Evolutionary conservation across 2,888 invertebrate species (phyloP).

Genomic region (Drosophila merina): DNA sequence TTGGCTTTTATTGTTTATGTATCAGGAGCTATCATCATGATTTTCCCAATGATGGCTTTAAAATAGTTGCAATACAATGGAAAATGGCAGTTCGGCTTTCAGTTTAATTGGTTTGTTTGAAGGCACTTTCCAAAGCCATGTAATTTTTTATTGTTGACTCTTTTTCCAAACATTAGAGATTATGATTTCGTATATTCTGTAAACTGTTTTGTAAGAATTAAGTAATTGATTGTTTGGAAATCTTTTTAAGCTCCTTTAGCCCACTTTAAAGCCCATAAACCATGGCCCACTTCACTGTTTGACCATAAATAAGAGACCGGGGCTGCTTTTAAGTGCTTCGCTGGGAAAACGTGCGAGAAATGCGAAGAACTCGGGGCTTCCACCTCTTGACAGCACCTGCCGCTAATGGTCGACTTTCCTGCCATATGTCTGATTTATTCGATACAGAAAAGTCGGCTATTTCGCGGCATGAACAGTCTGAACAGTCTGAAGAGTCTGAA

Average conservation of each 20-base stretch:
- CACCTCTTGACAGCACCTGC: slow-evolving; percentile 52
- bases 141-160: not conserved
- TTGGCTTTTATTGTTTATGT: slow-evolving; percentile 77
- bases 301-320: slow-evolving; percentile 60
- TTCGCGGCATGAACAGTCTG: slow-evolving; percentile 1
- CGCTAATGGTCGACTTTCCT: slow-evolving; percentile 45
- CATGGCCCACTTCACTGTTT: slow-evolving; percentile 53
- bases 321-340: slow-evolving; percentile 41
- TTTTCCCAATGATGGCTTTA: slow-evolving; percentile 51
- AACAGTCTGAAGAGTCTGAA: slow-evolving; percentile 4
- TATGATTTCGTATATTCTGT: slow-evolving; percentile 8
- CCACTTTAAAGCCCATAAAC: slow-evolving; percentile 48
- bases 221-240: not conserved
- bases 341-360: slow-evolving; percentile 58
- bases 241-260: slow-evolving; percentile 2
- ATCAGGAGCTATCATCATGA: slow-evolving; percentile 48
- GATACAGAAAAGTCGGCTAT: slow-evolving; percentile 18
- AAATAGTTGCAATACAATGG: slow-evolving; percentile 57
- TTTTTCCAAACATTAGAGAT: not conserved
- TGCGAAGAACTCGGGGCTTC: slow-evolving; percentile 32
- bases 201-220: not conserved
- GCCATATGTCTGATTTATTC: slow-evolving; percentile 61
- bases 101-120: slow-evolving; percentile 66
- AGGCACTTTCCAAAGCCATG: slow-evolving; percentile 8
- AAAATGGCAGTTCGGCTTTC: slow-evolving; percentile 33